These are phyloP conservation scores for Dendrolimus pini DNA, from an alignment of 2,888 invertebrate genomes.

Conservation along the genomic window DNA sequence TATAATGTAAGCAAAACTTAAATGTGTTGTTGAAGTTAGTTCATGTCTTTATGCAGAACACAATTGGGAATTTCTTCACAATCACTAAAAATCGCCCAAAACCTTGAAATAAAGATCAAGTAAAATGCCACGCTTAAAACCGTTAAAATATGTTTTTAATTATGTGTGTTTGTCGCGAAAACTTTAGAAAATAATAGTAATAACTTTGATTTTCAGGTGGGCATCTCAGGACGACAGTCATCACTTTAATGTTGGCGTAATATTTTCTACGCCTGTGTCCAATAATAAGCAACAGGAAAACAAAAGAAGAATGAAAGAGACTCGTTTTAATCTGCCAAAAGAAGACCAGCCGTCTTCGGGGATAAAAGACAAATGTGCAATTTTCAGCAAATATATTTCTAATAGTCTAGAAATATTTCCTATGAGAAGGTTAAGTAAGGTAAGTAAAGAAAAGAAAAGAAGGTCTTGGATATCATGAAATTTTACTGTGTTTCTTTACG, in stretches of 20 bases:
- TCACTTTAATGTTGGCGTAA: constrained; percentile 80
- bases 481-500: too few species aligned
- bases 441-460: constrained; percentile 16
- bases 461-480: too few species aligned
- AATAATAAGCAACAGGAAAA: constrained; percentile 49
- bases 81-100: too few species aligned
- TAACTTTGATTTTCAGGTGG: constrained; percentile 49
- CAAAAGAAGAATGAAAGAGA: constrained; percentile 71
- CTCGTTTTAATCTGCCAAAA: constrained; percentile 79
- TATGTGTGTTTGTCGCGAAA: too few species aligned
- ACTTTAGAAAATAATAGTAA: too few species aligned
- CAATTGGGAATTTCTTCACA: too few species aligned
- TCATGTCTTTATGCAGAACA: too few species aligned
- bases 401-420: constrained; percentile 73
- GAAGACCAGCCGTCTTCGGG: constrained; percentile 54
- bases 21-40: too few species aligned
- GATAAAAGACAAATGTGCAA: constrained; percentile 55
- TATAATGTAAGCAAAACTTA: too few species aligned
- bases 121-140: too few species aligned
- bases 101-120: too few species aligned
- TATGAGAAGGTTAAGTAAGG: constrained; percentile 62
- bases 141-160: too few species aligned
- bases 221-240: constrained; percentile 78
- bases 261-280: constrained; percentile 87
- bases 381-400: constrained; percentile 64